Evolutionary conservation across 2,113 vertebrate species (phyloP).

Genomic region (Carollia perspicillata): DNA sequence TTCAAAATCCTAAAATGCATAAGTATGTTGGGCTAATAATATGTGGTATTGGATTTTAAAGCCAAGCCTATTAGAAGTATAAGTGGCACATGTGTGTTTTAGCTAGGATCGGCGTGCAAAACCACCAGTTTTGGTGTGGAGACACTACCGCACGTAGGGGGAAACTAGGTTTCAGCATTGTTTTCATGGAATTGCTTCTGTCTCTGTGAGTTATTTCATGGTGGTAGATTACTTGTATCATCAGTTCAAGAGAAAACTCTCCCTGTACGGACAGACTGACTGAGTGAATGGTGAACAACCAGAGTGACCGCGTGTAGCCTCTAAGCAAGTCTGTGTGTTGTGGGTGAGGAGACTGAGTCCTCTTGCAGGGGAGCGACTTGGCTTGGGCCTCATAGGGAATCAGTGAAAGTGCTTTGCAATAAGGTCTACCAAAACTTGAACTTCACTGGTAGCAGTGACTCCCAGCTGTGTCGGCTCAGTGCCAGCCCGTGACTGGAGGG

Average conservation of each 20-base stretch:
- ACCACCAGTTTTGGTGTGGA: neutral
- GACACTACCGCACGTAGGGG: neutral
- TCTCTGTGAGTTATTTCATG: neutral
- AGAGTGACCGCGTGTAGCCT: neutral
- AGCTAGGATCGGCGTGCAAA: neutral
- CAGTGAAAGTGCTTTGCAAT: neutral
- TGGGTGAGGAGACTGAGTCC: neutral
- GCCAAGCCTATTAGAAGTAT: neutral
- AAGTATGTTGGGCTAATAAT: neutral
- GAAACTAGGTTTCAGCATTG: neutral
- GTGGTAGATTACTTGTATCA: neutral
- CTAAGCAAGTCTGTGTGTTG: neutral
- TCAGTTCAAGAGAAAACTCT: neutral
- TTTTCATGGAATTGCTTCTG: neutral
- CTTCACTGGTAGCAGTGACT: neutral
- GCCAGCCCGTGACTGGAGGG: neutral
- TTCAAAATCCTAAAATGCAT: neutral
- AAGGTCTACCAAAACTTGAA: neutral
- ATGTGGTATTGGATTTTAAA: neutral
- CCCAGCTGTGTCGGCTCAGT: neutral
- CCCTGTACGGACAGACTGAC: neutral
- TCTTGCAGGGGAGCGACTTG: neutral
- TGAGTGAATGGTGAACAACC: neutral
- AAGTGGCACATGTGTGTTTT: neutral
- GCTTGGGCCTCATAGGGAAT: neutral